Percentiles rank a stretch among this genome's conserved stretches.
Evolutionary conservation across 2,797 vertebrate genomes (phyloP).

Genomic region (Sylvilagus floridanus): DNA sequence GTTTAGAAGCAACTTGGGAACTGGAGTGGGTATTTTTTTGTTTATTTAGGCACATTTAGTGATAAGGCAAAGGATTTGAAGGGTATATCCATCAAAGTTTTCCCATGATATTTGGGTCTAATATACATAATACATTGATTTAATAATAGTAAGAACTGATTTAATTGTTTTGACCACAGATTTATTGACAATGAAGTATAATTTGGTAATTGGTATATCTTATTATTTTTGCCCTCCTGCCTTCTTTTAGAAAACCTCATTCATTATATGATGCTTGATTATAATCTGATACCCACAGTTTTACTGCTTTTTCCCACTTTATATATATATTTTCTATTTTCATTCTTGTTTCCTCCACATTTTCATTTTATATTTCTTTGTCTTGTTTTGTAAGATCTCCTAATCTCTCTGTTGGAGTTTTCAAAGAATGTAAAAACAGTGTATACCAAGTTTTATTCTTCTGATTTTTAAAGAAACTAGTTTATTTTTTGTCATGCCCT

Average conservation of each 20-base stretch:
- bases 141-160: constrained; percentile 74
- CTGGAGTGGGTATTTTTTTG: not conserved
- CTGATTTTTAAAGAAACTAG: not conserved
- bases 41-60: not conserved
- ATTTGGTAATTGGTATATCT: constrained; percentile 63
- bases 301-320: not conserved
- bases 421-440: not conserved
- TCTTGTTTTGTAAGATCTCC: not conserved
- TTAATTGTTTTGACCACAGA: constrained; percentile 74
- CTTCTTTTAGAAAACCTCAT: constrained; percentile 61
- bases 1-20: not conserved
- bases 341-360: not conserved
- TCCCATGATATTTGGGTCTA: constrained; percentile 66
- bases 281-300: constrained; percentile 14
- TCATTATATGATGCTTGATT: constrained; percentile 61
- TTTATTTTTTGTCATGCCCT: not conserved
- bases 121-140: constrained; percentile 72
- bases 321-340: not conserved
- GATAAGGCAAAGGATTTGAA: constrained; percentile 53
- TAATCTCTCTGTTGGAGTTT: not conserved
- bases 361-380: not conserved
- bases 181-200: constrained; percentile 76
- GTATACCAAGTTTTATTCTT: not conserved
- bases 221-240: constrained; percentile 65
- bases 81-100: constrained; percentile 74